phyloP scores from a whole-genome alignment of 2,113 vertebrate species.

The Anoura caudifer region DNA sequence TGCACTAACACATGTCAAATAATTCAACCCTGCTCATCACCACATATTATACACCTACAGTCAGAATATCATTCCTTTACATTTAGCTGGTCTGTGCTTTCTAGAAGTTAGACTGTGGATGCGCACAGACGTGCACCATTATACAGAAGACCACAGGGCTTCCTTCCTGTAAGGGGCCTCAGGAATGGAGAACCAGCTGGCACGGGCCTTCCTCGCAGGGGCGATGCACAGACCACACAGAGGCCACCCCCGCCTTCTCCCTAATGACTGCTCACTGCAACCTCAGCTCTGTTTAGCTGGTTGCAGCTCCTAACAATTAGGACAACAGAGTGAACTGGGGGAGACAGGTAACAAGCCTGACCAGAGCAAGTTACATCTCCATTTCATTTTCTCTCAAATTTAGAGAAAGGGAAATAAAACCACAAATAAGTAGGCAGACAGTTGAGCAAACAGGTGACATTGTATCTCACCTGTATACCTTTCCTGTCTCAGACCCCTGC shows the following conservation, averaged over 20 bases:
- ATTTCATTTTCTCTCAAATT: neutral
- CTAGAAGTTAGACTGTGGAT: neutral
- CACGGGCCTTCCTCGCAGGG: fast-evolving
- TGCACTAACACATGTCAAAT: neutral
- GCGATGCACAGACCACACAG: fast-evolving
- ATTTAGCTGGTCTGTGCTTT: neutral
- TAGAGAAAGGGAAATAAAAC: neutral
- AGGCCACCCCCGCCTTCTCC: neutral
- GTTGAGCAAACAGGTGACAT: neutral
- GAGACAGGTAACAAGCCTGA: neutral
- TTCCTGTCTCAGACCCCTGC: fast-evolving
- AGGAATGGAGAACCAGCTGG: fast-evolving
- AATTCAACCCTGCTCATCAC: neutral
- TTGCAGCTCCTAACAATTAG: too few species aligned
- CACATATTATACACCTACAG: neutral
- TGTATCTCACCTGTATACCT: fast-evolving
- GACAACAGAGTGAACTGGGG: neutral
- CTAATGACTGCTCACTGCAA: fast-evolving
- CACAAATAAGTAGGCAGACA: neutral
- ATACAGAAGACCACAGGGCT: neutral
- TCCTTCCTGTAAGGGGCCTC: fast-evolving
- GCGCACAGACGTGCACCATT: neutral
- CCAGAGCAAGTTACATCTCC: neutral
- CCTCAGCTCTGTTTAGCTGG: neutral
- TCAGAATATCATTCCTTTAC: neutral